Conservation (phyloP, 2,888 invertebrate genomes). For the Alviniconcha strummeri region DNA sequence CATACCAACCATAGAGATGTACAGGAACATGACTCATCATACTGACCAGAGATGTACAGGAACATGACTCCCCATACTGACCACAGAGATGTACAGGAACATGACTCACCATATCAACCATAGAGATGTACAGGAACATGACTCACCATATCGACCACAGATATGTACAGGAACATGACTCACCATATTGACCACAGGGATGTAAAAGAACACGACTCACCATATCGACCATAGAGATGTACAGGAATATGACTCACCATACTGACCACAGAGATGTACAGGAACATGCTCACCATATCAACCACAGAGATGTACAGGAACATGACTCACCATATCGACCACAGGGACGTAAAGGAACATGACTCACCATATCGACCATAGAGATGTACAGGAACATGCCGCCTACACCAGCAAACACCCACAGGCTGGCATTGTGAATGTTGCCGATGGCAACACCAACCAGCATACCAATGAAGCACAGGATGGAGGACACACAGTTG, state of each 20-base stretch:
- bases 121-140: neutral
- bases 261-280: no score
- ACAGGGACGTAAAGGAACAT: constrained; percentile 81
- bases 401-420: constrained; percentile 95
- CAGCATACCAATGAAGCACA: constrained; percentile 92
- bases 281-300: no score
- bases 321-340: constrained; percentile 88
- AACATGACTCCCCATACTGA: neutral
- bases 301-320: constrained; percentile 85
- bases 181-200: no score
- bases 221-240: constrained; percentile 95
- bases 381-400: constrained; percentile 97
- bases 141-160: neutral
- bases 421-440: constrained; percentile 85
- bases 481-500: constrained; percentile 89
- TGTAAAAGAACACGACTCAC: constrained; percentile 72
- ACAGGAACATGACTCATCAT: neutral
- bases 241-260: constrained; percentile 69
- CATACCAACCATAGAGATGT: neutral
- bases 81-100: neutral
- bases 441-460: constrained; percentile 90
- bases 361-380: constrained; percentile 90
- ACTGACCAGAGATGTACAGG: neutral
- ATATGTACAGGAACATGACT: neutral
- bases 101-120: neutral